Conservation (phyloP, 2,113 vertebrate genomes). For the Dromaius novaehollandiae region DNA sequence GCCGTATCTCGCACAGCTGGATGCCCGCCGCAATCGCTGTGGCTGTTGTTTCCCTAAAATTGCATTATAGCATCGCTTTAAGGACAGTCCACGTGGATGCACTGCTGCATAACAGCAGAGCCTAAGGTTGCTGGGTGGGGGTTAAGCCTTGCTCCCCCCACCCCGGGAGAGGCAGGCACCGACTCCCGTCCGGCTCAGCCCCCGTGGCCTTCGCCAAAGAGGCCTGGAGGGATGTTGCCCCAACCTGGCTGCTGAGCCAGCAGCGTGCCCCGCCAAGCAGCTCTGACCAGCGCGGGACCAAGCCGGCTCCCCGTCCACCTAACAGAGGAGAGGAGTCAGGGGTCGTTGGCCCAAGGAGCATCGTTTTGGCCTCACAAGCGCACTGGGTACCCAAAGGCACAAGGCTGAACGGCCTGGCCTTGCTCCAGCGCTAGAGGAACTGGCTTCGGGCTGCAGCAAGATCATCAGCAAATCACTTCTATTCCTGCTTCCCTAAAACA, state of each 20-base stretch:
- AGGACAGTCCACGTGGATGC: background rate
- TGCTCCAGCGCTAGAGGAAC: background rate
- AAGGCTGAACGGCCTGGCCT: background rate
- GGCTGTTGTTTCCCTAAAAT: too few relatives aligned
- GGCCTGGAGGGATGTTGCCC: background rate
- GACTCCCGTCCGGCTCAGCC: too few relatives aligned
- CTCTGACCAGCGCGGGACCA: background rate
- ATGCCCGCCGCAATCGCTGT: too few relatives aligned
- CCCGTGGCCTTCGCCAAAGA: too few relatives aligned
- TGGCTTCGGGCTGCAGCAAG: background rate
- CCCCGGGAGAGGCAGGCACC: too few relatives aligned
- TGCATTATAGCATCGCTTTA: fast-evolving
- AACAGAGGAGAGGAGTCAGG: background rate
- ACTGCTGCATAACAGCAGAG: too few relatives aligned
- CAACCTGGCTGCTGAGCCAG: too few relatives aligned
- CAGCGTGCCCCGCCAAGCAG: background rate
- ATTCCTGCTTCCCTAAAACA: background rate
- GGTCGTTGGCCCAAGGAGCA: background rate
- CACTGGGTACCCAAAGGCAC: fast-evolving
- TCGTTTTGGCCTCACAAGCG: fast-evolving
- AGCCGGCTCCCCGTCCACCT: too few relatives aligned
- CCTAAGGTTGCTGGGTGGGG: too few relatives aligned
- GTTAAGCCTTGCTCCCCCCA: too few relatives aligned
- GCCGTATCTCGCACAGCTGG: fast-evolving
- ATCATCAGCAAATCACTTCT: background rate